phyloP scores from a whole-genome alignment of 2,888 invertebrate genomes.

The Spodoptera picta region DNA sequence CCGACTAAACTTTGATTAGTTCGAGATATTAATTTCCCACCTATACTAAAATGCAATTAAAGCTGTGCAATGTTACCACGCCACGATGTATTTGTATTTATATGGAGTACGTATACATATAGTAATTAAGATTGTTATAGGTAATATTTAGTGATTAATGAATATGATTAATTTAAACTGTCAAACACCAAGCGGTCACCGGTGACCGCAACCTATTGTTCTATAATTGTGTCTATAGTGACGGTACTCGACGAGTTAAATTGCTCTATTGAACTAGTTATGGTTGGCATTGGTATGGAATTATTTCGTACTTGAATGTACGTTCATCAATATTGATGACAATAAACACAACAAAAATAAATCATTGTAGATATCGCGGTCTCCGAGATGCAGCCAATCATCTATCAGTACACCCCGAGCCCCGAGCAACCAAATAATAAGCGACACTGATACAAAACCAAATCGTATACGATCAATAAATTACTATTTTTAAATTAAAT shows the following conservation, averaged over 20 bases:
- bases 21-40: constrained; percentile 76
- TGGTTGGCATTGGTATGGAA: no score
- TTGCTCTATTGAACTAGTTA: no score
- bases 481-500: constrained; percentile 77
- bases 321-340: no score
- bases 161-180: no score
- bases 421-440: no score
- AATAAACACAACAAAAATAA: no score
- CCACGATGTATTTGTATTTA: constrained; percentile 34
- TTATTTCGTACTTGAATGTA: no score
- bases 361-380: no score
- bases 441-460: not conserved
- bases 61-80: constrained; percentile 49
- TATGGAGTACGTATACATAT: not conserved
- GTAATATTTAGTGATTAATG: not conserved
- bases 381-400: not conserved
- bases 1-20: constrained; percentile 79
- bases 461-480: constrained; percentile 26
- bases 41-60: constrained; percentile 73
- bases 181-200: no score
- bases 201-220: no score
- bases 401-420: not conserved
- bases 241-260: no score
- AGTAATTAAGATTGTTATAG: not conserved
- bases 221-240: no score